These are phyloP conservation scores for Muscidifurax raptorellus DNA, from an alignment of 1,140 invertebrate genomes.

Conservation along the genomic window DNA sequence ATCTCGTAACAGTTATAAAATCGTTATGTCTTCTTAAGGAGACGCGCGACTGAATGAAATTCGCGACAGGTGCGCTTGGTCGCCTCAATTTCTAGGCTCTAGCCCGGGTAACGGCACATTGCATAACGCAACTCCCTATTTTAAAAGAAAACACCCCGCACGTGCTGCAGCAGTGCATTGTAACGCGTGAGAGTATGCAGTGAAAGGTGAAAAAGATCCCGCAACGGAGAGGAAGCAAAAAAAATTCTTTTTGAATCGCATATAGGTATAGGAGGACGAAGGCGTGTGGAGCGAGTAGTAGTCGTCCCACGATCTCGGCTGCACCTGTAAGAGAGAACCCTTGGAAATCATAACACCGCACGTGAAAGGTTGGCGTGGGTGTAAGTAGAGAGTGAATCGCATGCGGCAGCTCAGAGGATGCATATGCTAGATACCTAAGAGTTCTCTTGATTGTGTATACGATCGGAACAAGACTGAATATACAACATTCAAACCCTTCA, in stretches of 20 bases:
- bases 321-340: slow-evolving; percentile 1
- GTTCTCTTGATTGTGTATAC: neutral
- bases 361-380: slow-evolving; percentile 9
- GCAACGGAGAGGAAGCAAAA: neutral
- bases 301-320: slow-evolving; percentile 11
- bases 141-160: neutral
- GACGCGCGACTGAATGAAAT: neutral
- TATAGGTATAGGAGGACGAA: neutral
- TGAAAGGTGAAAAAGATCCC: slow-evolving; percentile 32
- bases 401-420: neutral
- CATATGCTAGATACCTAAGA: neutral
- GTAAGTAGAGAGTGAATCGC: neutral
- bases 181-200: neutral
- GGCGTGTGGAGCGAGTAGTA: neutral
- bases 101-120: slow-evolving; percentile 33
- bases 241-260: neutral
- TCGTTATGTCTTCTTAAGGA: neutral
- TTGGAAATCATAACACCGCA: neutral
- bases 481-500: neutral
- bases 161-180: neutral
- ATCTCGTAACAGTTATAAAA: neutral
- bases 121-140: slow-evolving; percentile 11
- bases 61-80: slow-evolving; percentile 30
- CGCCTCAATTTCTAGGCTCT: neutral
- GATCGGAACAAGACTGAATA: neutral